Evolutionary conservation across 2,797 vertebrate genomes (phyloP).

Genomic region (Microctenopoma steveboyesi): DNA sequence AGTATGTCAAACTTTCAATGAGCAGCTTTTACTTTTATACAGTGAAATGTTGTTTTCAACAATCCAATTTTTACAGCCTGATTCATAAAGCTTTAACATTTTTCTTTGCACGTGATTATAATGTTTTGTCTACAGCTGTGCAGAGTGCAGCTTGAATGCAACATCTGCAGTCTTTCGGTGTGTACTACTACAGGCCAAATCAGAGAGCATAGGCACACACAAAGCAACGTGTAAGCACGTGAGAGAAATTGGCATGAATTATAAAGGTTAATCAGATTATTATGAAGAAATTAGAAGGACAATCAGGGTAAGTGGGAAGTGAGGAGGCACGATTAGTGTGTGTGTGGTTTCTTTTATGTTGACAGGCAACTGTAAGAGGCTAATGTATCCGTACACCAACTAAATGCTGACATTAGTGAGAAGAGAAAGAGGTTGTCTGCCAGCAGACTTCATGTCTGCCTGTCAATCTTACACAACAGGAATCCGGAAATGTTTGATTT

Average conservation of each 20-base stretch:
- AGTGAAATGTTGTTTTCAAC: too few relatives aligned
- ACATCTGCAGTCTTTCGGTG: background rate
- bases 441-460: conserved; percentile 20
- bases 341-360: background rate
- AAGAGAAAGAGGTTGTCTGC: conserved; percentile 5
- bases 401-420: conserved; percentile 18
- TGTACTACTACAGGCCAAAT: background rate
- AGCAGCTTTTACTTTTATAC: too few relatives aligned
- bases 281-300: background rate
- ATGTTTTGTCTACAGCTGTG: background rate
- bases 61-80: background rate
- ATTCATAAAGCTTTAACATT: background rate
- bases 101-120: background rate
- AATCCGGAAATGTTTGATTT: background rate
- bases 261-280: too few relatives aligned
- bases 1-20: background rate
- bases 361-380: background rate
- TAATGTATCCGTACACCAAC: conserved; percentile 1
- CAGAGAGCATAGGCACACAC: too few relatives aligned
- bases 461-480: conserved; percentile 16
- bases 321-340: background rate
- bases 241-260: too few relatives aligned
- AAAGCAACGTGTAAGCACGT: too few relatives aligned
- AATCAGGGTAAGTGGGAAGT: background rate
- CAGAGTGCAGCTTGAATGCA: too few relatives aligned